These are phyloP conservation scores for Amniataba percoides DNA, from an alignment of 2,797 vertebrate genomes.

Conservation along the genomic window DNA sequence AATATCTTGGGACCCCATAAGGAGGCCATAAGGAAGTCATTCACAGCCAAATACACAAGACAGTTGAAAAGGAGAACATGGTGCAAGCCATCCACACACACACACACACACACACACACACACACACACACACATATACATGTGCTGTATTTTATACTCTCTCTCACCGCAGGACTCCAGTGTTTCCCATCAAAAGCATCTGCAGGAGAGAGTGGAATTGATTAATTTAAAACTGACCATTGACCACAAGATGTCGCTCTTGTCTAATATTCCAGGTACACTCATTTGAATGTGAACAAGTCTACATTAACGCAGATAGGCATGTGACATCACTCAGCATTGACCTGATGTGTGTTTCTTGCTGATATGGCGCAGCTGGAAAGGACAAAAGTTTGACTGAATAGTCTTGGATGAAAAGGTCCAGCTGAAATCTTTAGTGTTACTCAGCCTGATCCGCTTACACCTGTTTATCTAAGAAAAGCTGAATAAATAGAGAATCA, in stretches of 20 bases:
- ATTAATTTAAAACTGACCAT: no score
- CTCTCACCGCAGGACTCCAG: no score
- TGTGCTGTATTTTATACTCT: neutral
- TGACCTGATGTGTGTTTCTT: slow-evolving; percentile 12
- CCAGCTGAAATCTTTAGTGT: slow-evolving; percentile 6
- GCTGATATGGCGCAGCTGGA: neutral
- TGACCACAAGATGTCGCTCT: slow-evolving; percentile 66
- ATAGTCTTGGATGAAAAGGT: neutral
- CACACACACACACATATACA: no score
- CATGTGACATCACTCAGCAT: slow-evolving; percentile 1
- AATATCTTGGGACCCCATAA: no score
- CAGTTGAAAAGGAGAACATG: no score
- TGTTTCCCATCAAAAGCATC: neutral
- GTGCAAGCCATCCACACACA: no score
- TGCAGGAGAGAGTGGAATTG: neutral
- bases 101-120: no score
- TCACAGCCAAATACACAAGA: no score
- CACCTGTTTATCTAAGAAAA: neutral
- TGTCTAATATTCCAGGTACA: slow-evolving; percentile 6
- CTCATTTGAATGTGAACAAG: neutral
- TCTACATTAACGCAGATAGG: neutral
- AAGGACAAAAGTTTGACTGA: no score
- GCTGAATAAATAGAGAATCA: neutral
- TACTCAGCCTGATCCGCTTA: neutral
- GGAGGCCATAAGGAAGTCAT: no score